These are phyloP conservation scores for Tupaia tana DNA, from an alignment of 2,113 vertebrate genomes.

Conservation along the genomic window DNA sequence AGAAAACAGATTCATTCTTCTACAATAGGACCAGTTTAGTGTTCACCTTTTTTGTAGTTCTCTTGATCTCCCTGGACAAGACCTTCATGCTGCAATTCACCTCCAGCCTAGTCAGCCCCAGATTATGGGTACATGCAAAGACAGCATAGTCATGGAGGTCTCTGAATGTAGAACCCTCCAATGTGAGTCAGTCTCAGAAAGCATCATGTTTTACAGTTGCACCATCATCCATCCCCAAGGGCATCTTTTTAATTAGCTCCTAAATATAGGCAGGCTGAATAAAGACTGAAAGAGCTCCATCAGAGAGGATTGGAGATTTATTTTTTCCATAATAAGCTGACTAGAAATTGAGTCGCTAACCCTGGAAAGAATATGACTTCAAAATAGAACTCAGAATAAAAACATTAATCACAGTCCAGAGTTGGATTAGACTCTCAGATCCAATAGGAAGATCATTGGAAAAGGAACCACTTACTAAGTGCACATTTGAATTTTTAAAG, in stretches of 20 bases:
- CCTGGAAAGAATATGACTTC: background rate
- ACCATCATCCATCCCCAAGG: too few species aligned
- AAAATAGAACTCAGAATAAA: background rate
- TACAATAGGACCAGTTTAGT: background rate
- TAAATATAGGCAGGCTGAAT: background rate
- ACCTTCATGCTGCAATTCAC: background rate
- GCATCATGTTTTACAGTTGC: too few species aligned
- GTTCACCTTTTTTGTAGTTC: background rate
- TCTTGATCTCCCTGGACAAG: slow-evolving; percentile 23
- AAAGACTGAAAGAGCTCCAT: background rate
- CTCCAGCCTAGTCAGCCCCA: too few species aligned
- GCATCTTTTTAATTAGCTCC: background rate
- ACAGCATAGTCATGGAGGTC: too few species aligned
- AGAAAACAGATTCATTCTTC: slow-evolving; percentile 5
- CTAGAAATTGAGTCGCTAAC: background rate
- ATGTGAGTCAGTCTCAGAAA: too few species aligned
- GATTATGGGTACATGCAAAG: too few species aligned
- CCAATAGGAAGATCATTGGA: background rate
- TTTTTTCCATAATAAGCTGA: background rate
- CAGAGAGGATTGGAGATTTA: too few species aligned
- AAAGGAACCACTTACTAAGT: background rate
- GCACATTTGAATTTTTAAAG: background rate
- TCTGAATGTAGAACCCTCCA: too few species aligned
- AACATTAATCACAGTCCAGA: background rate
- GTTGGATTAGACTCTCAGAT: background rate